phyloP scores from a whole-genome alignment of 2,113 vertebrate genomes.

The Antechinus flavipes region DNA sequence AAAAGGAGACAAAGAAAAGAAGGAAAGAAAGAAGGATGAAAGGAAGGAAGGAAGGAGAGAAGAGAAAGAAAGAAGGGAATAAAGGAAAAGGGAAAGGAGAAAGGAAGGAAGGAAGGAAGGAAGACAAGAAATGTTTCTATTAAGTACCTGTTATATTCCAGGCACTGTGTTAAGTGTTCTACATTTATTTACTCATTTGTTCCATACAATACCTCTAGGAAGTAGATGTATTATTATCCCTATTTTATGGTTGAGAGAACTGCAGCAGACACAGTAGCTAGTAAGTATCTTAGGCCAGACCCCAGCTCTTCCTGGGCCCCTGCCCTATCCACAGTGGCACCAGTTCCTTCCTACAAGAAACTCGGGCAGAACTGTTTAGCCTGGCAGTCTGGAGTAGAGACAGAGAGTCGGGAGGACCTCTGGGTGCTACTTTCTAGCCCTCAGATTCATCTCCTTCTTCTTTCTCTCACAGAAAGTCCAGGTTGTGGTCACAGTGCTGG shows the following conservation, averaged over 20 bases:
- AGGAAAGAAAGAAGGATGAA: no score
- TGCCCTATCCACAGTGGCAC: not conserved
- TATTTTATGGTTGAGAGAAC: not conserved
- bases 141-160: not conserved
- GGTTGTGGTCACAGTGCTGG: conserved; percentile 97
- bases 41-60: not conserved
- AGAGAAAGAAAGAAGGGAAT: not conserved
- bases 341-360: not conserved
- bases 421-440: fast-evolving
- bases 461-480: conserved; percentile 92
- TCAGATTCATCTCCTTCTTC: not conserved
- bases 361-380: not conserved
- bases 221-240: not conserved
- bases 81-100: not conserved
- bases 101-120: not conserved
- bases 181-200: not conserved
- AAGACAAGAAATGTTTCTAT: not conserved
- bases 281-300: not conserved
- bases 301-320: not conserved
- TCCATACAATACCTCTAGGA: not conserved
- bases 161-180: not conserved
- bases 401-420: not conserved
- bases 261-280: not conserved
- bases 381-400: not conserved
- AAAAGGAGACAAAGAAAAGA: no score